Percentiles rank a stretch among this genome's conserved stretches.
These are phyloP conservation scores for Acronicta leporina DNA, from an alignment of 2,888 invertebrate species.

Conservation along the genomic window DNA sequence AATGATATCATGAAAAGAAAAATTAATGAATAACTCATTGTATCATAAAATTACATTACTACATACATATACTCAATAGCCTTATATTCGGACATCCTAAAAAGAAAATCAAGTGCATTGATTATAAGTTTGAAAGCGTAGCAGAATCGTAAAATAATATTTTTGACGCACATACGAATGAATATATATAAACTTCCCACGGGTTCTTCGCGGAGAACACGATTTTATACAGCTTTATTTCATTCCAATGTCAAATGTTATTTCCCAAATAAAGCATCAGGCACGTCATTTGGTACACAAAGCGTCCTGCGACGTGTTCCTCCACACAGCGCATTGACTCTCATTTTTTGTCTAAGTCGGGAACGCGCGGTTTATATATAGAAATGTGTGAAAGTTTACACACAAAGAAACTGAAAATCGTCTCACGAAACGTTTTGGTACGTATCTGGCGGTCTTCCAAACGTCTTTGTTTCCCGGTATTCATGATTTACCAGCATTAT, in stretches of 20 bases:
- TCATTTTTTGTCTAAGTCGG: conserved; percentile 50
- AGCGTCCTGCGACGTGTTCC: conserved; percentile 49
- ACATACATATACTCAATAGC: too few relatives aligned
- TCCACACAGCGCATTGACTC: conserved; percentile 69
- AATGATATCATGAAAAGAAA: too few relatives aligned
- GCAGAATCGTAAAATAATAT: neutral
- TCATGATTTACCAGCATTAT: conserved; percentile 72
- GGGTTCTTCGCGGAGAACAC: conserved; percentile 8
- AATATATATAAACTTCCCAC: conserved; percentile 1
- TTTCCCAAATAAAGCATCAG: conserved; percentile 33
- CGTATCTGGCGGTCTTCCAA: conserved; percentile 74
- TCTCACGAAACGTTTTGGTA: conserved; percentile 60
- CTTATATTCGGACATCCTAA: too few relatives aligned
- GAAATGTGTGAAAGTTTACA: conserved; percentile 64
- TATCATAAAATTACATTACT: too few relatives aligned
- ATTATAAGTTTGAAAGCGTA: neutral
- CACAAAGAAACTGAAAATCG: conserved; percentile 76
- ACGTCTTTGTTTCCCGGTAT: conserved; percentile 76
- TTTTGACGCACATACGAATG: neutral
- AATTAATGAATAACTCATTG: too few relatives aligned
- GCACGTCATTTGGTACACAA: conserved; percentile 51
- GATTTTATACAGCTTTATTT: conserved; percentile 41
- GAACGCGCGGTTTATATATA: conserved; percentile 55
- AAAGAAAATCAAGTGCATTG: neutral
- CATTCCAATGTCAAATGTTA: conserved; percentile 55